Base-by-base conservation (phyloP, 2,888 invertebrate species). In the Oeneis ivallda region DNA sequence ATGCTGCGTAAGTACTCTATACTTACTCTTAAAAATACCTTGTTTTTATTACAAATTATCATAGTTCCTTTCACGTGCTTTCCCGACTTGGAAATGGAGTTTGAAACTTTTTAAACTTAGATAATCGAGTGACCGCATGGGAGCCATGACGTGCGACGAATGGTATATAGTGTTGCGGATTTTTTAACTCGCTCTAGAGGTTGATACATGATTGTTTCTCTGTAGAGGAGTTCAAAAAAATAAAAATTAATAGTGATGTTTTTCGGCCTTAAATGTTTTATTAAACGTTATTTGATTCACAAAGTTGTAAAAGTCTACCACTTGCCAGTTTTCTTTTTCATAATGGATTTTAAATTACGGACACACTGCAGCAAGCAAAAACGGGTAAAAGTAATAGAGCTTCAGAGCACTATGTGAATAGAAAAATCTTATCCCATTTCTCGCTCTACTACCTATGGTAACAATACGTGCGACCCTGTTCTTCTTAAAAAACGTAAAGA, bases 1-100 rank as follows among this genome's bases (percentile, higher is more conserved):
- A 84, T 70, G 87, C 88, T 66, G 85, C 88, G 91, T 91, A 72
- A 90, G 90, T 90, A 89, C 15, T 26, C 6, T 13, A 3, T 19
- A 19, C 3, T 26, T 11, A 17, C 11, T 5, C 19, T 2, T 49
- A 11, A 49, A 47, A 59, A 49, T 0, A 1, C 2, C 17, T 17
- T 50, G n/a, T 19, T 32, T 62, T 54, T 9, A 2, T 56, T 54
- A 19, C 32, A 10, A 39, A 39, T 3, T 11, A 4, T 13, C 0
- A 0, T 11, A 8, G 13, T 32, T 13, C 1, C 13, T 45, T 58
- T 37, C 37, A 26, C 13, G 11, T 5, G 49, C 11, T 53, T 1
- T 34, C 9, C 9, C 34, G 9, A 34, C 34, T 53, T 37, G 34
- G 6, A 9, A 8, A 50, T 10, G 34, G 34, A 53, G 53, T 53